Conservation (phyloP, 2,113 vertebrate species). For the Trachemys scripta region DNA sequence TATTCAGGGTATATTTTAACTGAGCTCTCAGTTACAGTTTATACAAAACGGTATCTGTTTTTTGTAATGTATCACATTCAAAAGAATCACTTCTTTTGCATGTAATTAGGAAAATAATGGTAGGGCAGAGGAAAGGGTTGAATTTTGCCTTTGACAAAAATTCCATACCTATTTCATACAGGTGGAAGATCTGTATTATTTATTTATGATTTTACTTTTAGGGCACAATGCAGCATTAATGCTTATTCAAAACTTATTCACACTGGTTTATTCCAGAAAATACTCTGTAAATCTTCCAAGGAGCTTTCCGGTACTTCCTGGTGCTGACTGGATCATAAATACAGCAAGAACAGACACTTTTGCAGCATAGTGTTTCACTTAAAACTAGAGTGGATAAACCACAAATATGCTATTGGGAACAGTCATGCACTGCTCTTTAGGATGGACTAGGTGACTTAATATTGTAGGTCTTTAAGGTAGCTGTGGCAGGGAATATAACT, state of each 20-base stretch:
- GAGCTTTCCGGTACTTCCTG: not conserved
- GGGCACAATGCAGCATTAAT: slow-evolving; percentile 18
- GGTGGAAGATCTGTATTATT: slow-evolving; percentile 25
- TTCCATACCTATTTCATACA: not conserved
- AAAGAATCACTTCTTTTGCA: not conserved
- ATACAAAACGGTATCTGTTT: not conserved
- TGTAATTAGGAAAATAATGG: not conserved
- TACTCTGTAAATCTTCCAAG: slow-evolving; percentile 24
- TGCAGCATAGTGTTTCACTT: not conserved
- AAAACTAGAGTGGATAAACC: not conserved
- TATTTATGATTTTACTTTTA: slow-evolving; percentile 24
- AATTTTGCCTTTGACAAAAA: not conserved
- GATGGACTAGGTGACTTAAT: not conserved
- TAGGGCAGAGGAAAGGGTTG: not conserved
- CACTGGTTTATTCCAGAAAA: slow-evolving; percentile 14
- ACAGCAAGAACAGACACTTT: not conserved
- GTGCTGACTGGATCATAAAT: slow-evolving; percentile 31
- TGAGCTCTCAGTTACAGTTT: not conserved
- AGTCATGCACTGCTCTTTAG: not conserved
- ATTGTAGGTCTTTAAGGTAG: not conserved
- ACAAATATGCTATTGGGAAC: not conserved
- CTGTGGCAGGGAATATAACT: not conserved
- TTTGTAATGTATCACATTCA: not conserved
- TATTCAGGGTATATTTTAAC: not conserved
- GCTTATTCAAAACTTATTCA: slow-evolving; percentile 26